Base-by-base conservation (phyloP, 2,797 vertebrate species). In the Crypturellus tataupa region DNA sequence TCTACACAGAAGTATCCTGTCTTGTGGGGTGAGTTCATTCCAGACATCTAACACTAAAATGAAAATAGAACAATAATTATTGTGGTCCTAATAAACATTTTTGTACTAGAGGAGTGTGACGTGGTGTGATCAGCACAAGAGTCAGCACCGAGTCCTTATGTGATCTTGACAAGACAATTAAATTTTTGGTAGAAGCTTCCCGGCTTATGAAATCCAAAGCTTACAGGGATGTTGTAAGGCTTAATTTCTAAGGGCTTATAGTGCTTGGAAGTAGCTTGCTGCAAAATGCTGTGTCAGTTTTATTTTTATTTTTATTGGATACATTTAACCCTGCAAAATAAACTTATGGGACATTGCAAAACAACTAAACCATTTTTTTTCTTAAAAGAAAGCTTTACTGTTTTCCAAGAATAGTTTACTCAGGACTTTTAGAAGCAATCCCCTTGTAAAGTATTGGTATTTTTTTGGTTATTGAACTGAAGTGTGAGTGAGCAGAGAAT, bases 61-160 rank as follows among this genome's bases (percentile, higher is more conserved):
- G 51, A 93, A 88, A 87, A 56, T 58, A n/a, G 59, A 93, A 37
- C 46, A 37, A 60, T 71, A 80, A 91, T 87, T 58, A 62, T 39
- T n/a, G 23, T 24, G 44, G 64, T 51, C 19, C 31, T 53, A 84
- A 21, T 37, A 72, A 90, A 69, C 56, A 6, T 37, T 80, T 62
- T 51, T 77, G 29, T 62, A 29, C 31, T 78, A 82, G 69, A 65
- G 55, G 31, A 21, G 2, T 76, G 42, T 53, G 71, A 37, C 77
- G 47, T 51, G 55, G 40, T 71, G 4, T 6, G 49, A 76, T 62
- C 62, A 89, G 59, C 42, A n/a, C 73, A 56, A 59, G 33, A 70
- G 51, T 65, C 25, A n/a, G 33, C 65, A 71, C 29, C 2, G 10
- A 71, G 49, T 79, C 55, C 35, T 63, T 85, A 25, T 42, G 20